phyloP scores from a whole-genome alignment of 2,113 vertebrate genomes.

The Chiloscyllium plagiosum region DNA sequence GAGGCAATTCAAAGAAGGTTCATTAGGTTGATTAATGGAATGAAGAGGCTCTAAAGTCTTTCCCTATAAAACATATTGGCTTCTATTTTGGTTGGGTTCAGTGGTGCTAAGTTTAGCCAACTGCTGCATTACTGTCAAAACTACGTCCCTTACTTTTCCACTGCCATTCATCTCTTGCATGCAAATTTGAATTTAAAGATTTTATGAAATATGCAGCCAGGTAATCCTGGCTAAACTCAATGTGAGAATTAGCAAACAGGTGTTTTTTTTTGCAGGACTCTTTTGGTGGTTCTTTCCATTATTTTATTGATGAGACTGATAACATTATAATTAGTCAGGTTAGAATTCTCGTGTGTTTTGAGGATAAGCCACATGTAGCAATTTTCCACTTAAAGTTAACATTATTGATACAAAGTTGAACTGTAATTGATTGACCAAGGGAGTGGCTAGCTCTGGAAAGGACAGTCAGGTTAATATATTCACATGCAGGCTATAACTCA shows the following conservation, averaged over 20 bases:
- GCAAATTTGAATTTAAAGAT: not conserved
- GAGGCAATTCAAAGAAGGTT: no score
- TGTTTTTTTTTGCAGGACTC: not conserved
- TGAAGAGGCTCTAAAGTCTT: no score
- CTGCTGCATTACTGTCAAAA: not conserved
- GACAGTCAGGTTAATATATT: not conserved
- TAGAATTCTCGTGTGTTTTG: not conserved
- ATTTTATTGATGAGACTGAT: not conserved
- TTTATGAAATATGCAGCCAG: not conserved
- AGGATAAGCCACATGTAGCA: not conserved
- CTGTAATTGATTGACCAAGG: not conserved
- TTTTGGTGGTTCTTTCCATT: not conserved
- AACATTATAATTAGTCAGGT: not conserved
- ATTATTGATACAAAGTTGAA: no score
- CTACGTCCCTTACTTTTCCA: not conserved
- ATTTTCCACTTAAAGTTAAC: not conserved
- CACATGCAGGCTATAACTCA: not conserved
- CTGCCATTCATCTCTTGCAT: not conserved
- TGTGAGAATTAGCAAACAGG: no score
- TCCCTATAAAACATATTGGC: not conserved
- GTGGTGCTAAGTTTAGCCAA: not conserved
- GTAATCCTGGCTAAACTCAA: not conserved
- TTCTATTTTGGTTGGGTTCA: not conserved
- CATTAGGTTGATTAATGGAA: no score
- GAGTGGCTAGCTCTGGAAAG: not conserved